phyloP scores from a whole-genome alignment of 2,113 vertebrate genomes.

The Oreochromis tanganicae region DNA sequence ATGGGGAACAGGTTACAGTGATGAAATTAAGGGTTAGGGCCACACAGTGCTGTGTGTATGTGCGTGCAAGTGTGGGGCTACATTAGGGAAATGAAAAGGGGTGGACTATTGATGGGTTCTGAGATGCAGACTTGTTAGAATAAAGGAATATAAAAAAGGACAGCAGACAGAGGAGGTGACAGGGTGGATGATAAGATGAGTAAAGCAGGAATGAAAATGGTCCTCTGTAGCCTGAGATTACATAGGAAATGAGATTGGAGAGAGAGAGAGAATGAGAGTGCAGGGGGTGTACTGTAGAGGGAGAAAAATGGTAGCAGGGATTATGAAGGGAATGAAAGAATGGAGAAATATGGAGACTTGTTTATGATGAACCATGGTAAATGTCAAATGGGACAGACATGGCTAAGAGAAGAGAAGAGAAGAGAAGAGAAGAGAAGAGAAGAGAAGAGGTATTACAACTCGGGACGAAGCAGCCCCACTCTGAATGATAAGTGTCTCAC shows the following conservation, averaged over 20 bases:
- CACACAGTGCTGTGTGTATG: neutral
- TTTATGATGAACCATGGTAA: conserved; percentile 39
- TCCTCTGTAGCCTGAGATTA: conserved; percentile 59
- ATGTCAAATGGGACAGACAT: conserved; percentile 20
- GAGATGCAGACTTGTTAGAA: conserved; percentile 66
- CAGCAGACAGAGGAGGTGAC: conserved; percentile 55
- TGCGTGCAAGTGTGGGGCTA: conserved; percentile 14
- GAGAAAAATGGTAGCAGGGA: neutral
- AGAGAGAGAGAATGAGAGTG: neutral
- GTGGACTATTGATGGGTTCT: conserved; percentile 48
- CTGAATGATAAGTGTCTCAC: conserved; percentile 74
- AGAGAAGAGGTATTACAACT: conserved; percentile 45
- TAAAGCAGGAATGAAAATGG: conserved; percentile 57
- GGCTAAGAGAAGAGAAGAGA: neutral
- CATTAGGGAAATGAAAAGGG: conserved; percentile 72
- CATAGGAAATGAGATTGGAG: conserved; percentile 52
- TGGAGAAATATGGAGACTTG: conserved; percentile 28
- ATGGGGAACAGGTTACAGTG: conserved; percentile 57
- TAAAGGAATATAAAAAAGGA: conserved; percentile 64
- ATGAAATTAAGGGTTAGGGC: conserved; percentile 61
- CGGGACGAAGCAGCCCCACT: conserved; percentile 44
- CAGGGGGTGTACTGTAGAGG: neutral
- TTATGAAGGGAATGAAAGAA: neutral
- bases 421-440: neutral
- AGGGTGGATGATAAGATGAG: conserved; percentile 60